phyloP scores from a whole-genome alignment of 2,888 invertebrate species.

The Tanaodytes sp. region DNA sequence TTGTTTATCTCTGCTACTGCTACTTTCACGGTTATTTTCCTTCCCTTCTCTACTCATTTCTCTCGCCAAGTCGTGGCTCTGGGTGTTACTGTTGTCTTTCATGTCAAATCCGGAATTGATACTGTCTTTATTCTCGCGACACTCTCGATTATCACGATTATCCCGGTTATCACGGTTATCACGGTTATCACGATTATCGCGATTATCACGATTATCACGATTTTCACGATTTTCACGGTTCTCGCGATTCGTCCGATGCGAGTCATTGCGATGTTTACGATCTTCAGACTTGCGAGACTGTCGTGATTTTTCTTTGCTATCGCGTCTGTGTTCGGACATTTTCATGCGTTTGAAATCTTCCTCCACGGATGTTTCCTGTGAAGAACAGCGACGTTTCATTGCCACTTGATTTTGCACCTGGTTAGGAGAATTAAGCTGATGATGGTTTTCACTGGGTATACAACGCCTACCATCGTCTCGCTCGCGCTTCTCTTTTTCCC shows the following conservation, averaged over 20 bases:
- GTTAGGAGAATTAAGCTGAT: slow-evolving; percentile 58
- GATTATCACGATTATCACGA: slow-evolving; percentile 66
- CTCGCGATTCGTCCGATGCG: slow-evolving; percentile 67
- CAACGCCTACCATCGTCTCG: slow-evolving; percentile 68
- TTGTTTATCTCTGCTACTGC: slow-evolving; percentile 65
- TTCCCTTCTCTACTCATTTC: slow-evolving; percentile 62
- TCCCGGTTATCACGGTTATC: slow-evolving; percentile 60
- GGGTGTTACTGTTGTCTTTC: slow-evolving; percentile 57
- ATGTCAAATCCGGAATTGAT: slow-evolving; percentile 61
- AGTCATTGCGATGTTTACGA: slow-evolving; percentile 69
- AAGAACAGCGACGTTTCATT: slow-evolving; percentile 84
- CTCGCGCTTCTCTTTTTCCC: slow-evolving; percentile 69
- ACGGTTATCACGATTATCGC: slow-evolving; percentile 70
- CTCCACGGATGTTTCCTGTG: slow-evolving; percentile 80
- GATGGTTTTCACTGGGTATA: slow-evolving; percentile 67
- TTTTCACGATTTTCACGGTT: slow-evolving; percentile 62
- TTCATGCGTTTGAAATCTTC: slow-evolving; percentile 78
- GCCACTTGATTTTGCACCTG: slow-evolving; percentile 75
- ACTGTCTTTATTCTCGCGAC: slow-evolving; percentile 63
- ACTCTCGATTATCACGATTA: slow-evolving; percentile 66
- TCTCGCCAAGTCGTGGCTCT: slow-evolving; percentile 54
- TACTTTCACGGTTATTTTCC: slow-evolving; percentile 70
- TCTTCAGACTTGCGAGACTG: slow-evolving; percentile 71
- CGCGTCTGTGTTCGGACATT: slow-evolving; percentile 77
- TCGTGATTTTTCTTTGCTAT: slow-evolving; percentile 79